These are phyloP conservation scores for Sphecodes monilicornis DNA, from an alignment of 2,888 invertebrate genomes.

Conservation along the genomic window DNA sequence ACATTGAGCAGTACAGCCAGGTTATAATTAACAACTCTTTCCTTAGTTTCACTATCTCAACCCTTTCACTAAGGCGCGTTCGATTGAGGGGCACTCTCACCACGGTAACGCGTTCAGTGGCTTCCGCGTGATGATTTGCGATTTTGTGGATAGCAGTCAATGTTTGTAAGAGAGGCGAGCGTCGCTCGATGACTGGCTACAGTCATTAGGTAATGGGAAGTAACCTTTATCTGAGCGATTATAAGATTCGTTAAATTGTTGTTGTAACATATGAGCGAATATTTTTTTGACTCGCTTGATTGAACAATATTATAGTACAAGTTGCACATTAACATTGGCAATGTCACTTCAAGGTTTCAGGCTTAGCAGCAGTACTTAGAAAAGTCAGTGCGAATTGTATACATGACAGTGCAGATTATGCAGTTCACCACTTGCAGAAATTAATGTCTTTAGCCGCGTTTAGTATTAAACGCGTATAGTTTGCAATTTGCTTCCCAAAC, in stretches of 20 bases:
- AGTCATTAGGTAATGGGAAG: background rate
- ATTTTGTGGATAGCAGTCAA: conserved; percentile 23
- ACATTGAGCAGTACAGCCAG: background rate
- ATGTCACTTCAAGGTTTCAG: background rate
- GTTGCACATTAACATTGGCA: background rate
- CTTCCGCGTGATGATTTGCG: conserved; percentile 41
- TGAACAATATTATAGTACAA: background rate
- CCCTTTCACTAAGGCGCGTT: conserved; percentile 37
- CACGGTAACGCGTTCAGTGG: conserved; percentile 17
- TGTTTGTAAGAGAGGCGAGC: background rate
- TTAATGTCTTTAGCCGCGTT: no score
- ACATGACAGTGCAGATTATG: no score
- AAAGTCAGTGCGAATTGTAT: no score
- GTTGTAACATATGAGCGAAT: background rate
- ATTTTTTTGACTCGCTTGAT: background rate
- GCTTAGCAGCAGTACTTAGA: no score
- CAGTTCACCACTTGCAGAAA: no score
- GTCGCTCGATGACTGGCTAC: background rate
- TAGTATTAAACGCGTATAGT: no score
- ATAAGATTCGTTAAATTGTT: background rate
- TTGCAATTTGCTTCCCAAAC: no score
- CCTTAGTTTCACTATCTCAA: conserved; percentile 45
- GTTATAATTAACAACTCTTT: conserved; percentile 33
- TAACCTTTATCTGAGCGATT: background rate
- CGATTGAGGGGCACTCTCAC: conserved; percentile 30